Conservation (phyloP, 2,888 invertebrate species). For the Drosophila engyochracea region DNA sequence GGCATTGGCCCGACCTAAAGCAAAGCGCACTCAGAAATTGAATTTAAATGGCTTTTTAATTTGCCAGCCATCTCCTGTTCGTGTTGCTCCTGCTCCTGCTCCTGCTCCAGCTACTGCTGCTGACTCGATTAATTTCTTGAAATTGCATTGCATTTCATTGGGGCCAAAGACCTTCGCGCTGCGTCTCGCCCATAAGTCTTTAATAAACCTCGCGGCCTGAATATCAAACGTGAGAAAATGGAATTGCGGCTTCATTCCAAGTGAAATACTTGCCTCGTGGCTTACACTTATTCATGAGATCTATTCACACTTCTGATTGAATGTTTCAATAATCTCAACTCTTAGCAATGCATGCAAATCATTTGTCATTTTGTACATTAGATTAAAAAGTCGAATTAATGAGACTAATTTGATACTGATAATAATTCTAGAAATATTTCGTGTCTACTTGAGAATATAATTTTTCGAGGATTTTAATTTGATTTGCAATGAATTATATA, state of each 20-base stretch:
- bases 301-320: not conserved
- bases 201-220: conserved; percentile 11
- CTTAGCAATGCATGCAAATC: not conserved
- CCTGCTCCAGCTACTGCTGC: conserved; percentile 10
- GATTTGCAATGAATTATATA: not conserved
- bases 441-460: not conserved
- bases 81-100: not conserved
- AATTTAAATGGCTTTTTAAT: conserved; percentile 78
- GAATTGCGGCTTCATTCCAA: not conserved
- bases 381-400: not conserved
- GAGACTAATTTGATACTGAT: not conserved
- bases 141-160: conserved; percentile 58
- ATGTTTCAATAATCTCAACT: not conserved
- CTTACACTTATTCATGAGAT: not conserved
- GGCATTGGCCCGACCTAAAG: conserved; percentile 28
- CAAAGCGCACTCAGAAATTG: conserved; percentile 63
- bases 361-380: not conserved
- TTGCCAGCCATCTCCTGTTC: conserved; percentile 36
- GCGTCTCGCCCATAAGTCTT: conserved; percentile 9
- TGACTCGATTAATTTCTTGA: conserved; percentile 55
- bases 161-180: conserved; percentile 30
- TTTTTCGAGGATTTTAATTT: too few species aligned
- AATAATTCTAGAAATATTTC: not conserved
- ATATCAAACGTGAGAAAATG: conserved; percentile 13
- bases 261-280: not conserved